Evolutionary conservation across 2,888 invertebrate species (phyloP).

Genomic region (Rhodophaea formosa): DNA sequence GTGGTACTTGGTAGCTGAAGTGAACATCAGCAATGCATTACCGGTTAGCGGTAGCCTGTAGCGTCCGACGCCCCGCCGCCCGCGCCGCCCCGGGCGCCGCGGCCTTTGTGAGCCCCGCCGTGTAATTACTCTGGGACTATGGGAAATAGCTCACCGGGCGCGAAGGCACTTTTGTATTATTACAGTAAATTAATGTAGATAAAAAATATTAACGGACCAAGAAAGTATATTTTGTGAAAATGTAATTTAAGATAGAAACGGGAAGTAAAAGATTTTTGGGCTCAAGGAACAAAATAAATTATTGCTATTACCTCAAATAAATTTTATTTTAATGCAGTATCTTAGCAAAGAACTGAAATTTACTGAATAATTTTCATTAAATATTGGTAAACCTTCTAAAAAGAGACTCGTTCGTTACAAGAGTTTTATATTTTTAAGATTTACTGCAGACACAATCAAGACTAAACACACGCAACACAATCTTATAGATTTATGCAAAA

Average conservation of each 20-base stretch:
- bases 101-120: slow-evolving; percentile 65
- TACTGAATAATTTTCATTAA: no score
- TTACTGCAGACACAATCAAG: no score
- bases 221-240: slow-evolving; percentile 16
- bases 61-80: slow-evolving; percentile 28
- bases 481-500: no score
- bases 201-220: slow-evolving; percentile 34
- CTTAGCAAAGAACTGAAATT: background rate
- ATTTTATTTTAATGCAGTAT: background rate
- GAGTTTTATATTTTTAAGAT: no score
- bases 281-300: slow-evolving; percentile 6
- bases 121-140: slow-evolving; percentile 76
- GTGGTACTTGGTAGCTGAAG: background rate
- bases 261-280: slow-evolving; percentile 11
- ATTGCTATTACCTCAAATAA: slow-evolving; percentile 14
- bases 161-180: slow-evolving; percentile 64
- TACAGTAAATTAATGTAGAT: slow-evolving; percentile 62
- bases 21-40: slow-evolving; percentile 43
- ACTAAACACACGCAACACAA: no score
- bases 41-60: slow-evolving; percentile 25
- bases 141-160: slow-evolving; percentile 70
- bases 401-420: no score
- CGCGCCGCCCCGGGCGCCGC: slow-evolving; percentile 42
- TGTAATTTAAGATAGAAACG: slow-evolving; percentile 17
- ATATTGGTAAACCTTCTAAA: no score